Conservation (phyloP, 2,888 invertebrate species). For the Ditula angustiorana region DNA sequence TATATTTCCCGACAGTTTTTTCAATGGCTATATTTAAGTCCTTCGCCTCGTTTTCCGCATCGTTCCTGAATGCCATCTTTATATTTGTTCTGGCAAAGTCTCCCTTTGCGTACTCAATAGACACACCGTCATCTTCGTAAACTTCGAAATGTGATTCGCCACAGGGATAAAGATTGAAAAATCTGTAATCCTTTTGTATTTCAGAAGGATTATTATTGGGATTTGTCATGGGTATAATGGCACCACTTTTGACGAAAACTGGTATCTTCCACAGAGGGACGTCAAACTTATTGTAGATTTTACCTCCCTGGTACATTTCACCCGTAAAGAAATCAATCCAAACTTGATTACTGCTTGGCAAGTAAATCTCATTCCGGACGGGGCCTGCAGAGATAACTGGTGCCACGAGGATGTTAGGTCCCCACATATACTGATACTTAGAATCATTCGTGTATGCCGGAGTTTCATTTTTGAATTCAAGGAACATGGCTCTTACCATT, state of each 20-base stretch:
- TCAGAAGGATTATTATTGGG: constrained; percentile 72
- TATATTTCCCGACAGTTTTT: constrained; percentile 66
- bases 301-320: constrained; percentile 73
- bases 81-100: constrained; percentile 63
- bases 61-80: constrained; percentile 53
- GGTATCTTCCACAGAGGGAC: constrained; percentile 77
- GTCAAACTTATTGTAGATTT: constrained; percentile 66
- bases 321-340: constrained; percentile 78
- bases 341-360: constrained; percentile 66
- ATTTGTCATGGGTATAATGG: constrained; percentile 74
- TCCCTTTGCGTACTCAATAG: constrained; percentile 62
- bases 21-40: constrained; percentile 62
- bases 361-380: constrained; percentile 66
- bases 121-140: constrained; percentile 77
- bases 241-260: constrained; percentile 73
- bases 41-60: constrained; percentile 53
- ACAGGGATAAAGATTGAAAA: constrained; percentile 69
- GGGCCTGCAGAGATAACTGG: constrained; percentile 66
- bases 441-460: constrained; percentile 67
- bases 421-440: constrained; percentile 82
- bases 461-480: constrained; percentile 69
- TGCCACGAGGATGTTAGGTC: constrained; percentile 73
- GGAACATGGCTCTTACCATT: constrained; percentile 77
- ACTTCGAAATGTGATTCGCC: constrained; percentile 59
- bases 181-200: constrained; percentile 65